Base-by-base conservation (phyloP, 2,113 vertebrate species). In the Plestiodon gilberti region DNA sequence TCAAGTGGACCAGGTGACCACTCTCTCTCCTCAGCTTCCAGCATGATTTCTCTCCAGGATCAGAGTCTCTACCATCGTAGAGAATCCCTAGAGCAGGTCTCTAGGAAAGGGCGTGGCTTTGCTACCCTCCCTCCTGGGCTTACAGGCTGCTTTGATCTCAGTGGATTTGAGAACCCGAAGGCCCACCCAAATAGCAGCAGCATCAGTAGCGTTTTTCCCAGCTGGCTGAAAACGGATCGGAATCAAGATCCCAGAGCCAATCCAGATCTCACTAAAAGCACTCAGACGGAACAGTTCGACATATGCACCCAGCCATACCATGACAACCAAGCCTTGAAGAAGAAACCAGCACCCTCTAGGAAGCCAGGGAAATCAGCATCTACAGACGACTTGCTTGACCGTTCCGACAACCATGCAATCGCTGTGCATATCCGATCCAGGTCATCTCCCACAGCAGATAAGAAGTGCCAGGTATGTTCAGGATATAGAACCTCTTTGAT, bases 31-130 rank as follows among this genome's bases (percentile, higher is more conserved):
- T 95, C 98, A 0, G 95, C 97, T 87, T 97, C 97, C 93, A 98
- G 98, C 93, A 91, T 98, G 89, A 96, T 96, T 78, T 99, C 98
- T 1, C 96, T 98, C 8, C 97, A 97, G 89, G 98, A 99, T n/a
- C 94, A 96, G 17, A 93, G 71, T 62, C 79, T 94, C 0, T 95
- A 88, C 43, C 88, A 81, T 64, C 82, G 11, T 61, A 91, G 94
- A 35, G 93, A 95, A 71, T 91, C 90, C 0, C 75, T 96, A 13
- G 95, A 96, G 52, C n/a, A 73, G 80, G 57, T 94, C 28, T 87
- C 94, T 22, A 91, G 89, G 78, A 92, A 75, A 0, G 90, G 91
- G 10, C 85, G 86, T 3, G 48, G 93, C 28, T 91, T 94, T 78
- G 96, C 94, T 38, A 94, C 95, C 6, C 94, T 96, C 43, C 96